A percentile compares a stretch with the other conserved stretches of the same genome.
Conservation (phyloP, 2,113 vertebrate genomes). For the Miniopterus natalensis region DNA sequence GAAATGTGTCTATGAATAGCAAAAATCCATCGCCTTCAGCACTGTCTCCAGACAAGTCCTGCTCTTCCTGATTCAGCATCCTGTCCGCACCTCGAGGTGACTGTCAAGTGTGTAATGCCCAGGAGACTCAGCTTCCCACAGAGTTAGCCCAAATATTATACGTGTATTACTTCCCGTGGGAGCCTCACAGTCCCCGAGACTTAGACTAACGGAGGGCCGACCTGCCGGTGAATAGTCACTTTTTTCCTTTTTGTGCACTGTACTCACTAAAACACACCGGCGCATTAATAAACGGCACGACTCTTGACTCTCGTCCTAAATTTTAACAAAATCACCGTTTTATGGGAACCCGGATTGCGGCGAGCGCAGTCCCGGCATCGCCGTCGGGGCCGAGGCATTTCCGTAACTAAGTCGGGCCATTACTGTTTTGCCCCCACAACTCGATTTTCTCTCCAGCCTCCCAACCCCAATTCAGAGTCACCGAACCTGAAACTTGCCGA, state of each 20-base stretch:
- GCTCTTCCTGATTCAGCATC: neutral
- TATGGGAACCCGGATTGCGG: neutral
- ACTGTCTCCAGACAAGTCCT: conserved; percentile 7
- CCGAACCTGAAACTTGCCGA: conserved; percentile 76
- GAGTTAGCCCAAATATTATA: neutral
- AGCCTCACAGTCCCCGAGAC: conserved; percentile 37
- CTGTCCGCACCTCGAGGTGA: conserved; percentile 46
- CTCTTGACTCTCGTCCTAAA: conserved; percentile 38
- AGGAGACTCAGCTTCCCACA: conserved; percentile 64
- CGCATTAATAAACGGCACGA: conserved; percentile 61
- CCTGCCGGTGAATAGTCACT: conserved; percentile 45
- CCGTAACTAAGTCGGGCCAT: conserved; percentile 70
- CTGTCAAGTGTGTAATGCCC: conserved; percentile 54
- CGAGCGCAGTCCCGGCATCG: neutral
- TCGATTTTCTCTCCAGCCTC: conserved; percentile 66
- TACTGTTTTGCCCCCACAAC: conserved; percentile 68
- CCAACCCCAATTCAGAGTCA: conserved; percentile 73
- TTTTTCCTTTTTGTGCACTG: conserved; percentile 63
- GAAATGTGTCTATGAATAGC: neutral
- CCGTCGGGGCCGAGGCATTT: conserved; percentile 1
- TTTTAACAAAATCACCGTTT: conserved; percentile 28
- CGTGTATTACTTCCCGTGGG: conserved; percentile 49
- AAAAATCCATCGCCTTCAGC: conserved; percentile 63
- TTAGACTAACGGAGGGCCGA: conserved; percentile 69
- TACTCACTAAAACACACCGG: conserved; percentile 12